Evolutionary conservation across 92 coral and sea anemone genomes (phyloP), one percentile per base, ranked within the genome.

Genomic region (Bergia puertoricense): DNA sequence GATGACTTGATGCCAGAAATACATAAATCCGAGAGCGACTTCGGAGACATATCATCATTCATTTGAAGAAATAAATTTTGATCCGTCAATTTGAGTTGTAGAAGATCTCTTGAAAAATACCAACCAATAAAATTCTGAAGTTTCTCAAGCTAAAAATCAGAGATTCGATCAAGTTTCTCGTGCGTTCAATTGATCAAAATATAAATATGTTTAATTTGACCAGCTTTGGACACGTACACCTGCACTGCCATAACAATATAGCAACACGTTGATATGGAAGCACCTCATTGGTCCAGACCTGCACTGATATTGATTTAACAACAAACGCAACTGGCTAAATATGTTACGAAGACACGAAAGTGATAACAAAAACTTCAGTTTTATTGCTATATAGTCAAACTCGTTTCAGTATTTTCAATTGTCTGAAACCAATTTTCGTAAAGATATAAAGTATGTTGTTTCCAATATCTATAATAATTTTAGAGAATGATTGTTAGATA

Each of bases 21-120:
- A 84, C 87, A 84, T 39, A 71, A 73, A 15, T 84, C 87, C 79
- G 40, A 16, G 40, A 84, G 87, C 79, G 87, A 84, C 65, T 84
- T 84, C 87, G 79, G 77, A 76, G 87, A 20, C 87, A 84, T 84
- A 15, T 11, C 22, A 18, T 68, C 8, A 2, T 68, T 16, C 6
- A 44, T 42, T 43, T 67, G 38, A 45, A 44, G 76, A 43, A 67
- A n/a, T 16, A 42, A 54, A 0, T 30, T 38, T 36, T n/a, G 42
- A 30, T 30, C 39, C 74, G 18, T 74, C 77, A 74, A 0, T 74
- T 14, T 14, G 40, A 36, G 41, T 37, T 43, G 43, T 40, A 37
- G 43, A 41, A 42, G 18, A 6, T 2, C 14, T 15, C 1, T 68
- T 45, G 5, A 41, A 83, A 67, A 20, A 7, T 43, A n/a, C 18